Evolutionary conservation across 2,888 invertebrate species (phyloP), one percentile per base, ranked within the genome.

Genomic region (Philereme transversata): DNA sequence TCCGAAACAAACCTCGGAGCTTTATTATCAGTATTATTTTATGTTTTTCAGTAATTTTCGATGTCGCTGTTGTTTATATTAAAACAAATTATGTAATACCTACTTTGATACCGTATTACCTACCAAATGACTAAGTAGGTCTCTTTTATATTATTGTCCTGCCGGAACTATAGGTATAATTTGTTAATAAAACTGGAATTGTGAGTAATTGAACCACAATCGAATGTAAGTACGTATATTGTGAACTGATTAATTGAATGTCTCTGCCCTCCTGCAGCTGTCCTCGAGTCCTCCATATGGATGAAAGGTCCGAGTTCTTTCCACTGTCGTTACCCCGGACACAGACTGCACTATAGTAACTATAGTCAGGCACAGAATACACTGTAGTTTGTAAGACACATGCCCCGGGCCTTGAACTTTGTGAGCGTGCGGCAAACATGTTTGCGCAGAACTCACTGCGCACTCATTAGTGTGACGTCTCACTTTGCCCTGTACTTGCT

Each of bases 381-480:
- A 34, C 5, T 46, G 52, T 56, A 52, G 59, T 56, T 38, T 35
- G 2, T 51, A 56, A 45, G 22, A 11, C 51, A 53, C 48, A 83
- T 83, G 80, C 81, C 75, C 71, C 75, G 86, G 82, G 79, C 90
- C 91, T 90, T 92, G 90, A 91, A 92, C 91, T 88, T 90, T 86
- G 85, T 78, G 82, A 76, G 52, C 62, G 62, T 56, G 62, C 76
- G 77, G 87, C 88, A 90, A 91, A 91, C 91, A 90, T 90, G 90
- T 91, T 91, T 91, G 87, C 85, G 84, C 84, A 80, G 76, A 82
- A 73, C 75, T 72, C 82, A 85, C 82, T 88, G 87, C 87, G 87
- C 88, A 87, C 81, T 87, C 83, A 76, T 79, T 80, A 82, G 70
- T 60, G 69, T 81, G 75, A 78, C 78, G 76, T 88, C 85, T 86